A percentile compares a stretch with the other conserved stretches of the same genome.
These are phyloP conservation scores for Apis mellifera DNA, from an alignment of 1,140 invertebrate species.

Conservation along the genomic window DNA sequence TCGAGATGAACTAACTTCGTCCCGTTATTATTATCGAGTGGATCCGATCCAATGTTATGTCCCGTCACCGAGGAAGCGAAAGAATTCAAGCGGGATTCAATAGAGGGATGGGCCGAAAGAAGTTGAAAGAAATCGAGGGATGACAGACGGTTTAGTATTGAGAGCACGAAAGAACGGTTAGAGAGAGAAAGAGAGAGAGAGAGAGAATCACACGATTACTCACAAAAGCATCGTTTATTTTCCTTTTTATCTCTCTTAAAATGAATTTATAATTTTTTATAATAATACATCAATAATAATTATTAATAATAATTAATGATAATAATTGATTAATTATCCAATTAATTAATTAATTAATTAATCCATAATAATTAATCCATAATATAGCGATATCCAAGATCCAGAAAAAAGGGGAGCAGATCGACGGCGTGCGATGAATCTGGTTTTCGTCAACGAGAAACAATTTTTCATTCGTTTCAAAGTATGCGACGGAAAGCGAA, in stretches of 20 bases:
- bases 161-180: constrained; percentile 42
- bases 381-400: constrained; percentile 75
- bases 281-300: constrained; percentile 80
- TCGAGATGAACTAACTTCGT: no score
- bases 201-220: constrained; percentile 71
- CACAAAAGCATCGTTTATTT: constrained; percentile 82
- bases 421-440: constrained; percentile 69
- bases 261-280: constrained; percentile 81
- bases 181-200: constrained; percentile 65
- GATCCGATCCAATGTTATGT: no score
- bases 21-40: no score
- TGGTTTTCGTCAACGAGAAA: constrained; percentile 44
- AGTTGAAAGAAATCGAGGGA: no score
- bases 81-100: no score
- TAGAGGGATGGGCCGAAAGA: no score
- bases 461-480: constrained; percentile 65
- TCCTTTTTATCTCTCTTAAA: constrained; percentile 77
- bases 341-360: constrained; percentile 65
- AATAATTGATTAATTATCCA: constrained; percentile 72
- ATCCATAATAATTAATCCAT: constrained; percentile 75
- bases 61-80: no score
- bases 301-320: constrained; percentile 74
- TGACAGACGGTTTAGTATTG: no score
- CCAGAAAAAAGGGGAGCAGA: constrained; percentile 62
- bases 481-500: constrained; percentile 53